phyloP scores from a whole-genome alignment of 2,113 vertebrate species.

The Myrmophylax atrothorax region DNA sequence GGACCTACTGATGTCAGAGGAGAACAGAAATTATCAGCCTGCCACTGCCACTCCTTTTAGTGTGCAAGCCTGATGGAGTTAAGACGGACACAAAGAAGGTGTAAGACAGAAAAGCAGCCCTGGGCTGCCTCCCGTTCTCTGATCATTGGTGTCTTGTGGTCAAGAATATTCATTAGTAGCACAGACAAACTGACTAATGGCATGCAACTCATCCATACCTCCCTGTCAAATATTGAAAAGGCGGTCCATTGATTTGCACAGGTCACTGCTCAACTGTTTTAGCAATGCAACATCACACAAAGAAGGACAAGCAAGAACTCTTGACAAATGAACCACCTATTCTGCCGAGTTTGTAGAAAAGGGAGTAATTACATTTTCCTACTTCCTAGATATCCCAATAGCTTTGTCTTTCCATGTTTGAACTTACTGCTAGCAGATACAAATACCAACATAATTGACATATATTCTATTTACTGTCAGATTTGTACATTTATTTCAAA shows the following conservation, averaged over 20 bases:
- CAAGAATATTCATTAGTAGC: constrained; percentile 16
- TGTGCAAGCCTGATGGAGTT: neutral
- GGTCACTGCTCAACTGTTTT: constrained; percentile 42
- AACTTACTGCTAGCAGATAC: neutral
- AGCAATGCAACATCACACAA: constrained; percentile 4
- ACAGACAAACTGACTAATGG: neutral
- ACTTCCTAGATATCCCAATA: neutral
- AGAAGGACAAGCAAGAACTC: constrained; percentile 24
- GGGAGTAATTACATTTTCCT: neutral
- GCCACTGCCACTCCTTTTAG: neutral
- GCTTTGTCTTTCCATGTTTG: neutral
- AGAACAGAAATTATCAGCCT: constrained; percentile 8
- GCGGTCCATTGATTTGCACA: constrained; percentile 55
- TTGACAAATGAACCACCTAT: neutral
- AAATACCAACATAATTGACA: neutral
- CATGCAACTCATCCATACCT: constrained; percentile 19
- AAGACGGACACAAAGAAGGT: neutral
- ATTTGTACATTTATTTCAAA: neutral
- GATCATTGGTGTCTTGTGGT: neutral
- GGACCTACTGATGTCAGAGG: neutral
- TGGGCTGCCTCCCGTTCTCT: neutral
- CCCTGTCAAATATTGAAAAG: constrained; percentile 23
- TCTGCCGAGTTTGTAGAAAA: neutral
- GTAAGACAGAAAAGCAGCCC: neutral
- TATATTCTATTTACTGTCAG: neutral